phyloP scores from a whole-genome alignment of 2,113 vertebrate genomes.

The Lasiurus borealis region DNA sequence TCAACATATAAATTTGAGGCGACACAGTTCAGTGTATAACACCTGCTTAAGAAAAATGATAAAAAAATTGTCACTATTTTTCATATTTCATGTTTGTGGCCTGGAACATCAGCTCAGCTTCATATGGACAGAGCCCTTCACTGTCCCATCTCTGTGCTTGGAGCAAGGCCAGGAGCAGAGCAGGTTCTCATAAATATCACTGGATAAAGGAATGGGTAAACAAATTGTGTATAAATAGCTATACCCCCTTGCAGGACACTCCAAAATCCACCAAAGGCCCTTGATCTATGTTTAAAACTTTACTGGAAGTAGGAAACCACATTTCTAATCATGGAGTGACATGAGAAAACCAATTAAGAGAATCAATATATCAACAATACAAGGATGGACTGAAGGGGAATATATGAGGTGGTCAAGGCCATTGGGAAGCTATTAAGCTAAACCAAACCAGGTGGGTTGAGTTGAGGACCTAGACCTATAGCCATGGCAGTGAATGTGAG shows the following conservation, averaged over 20 bases:
- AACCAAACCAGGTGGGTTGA: no score
- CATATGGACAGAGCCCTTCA: accelerated
- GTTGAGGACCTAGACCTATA: neutral
- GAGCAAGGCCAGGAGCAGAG: neutral
- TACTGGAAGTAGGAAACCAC: neutral
- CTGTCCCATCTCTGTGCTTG: neutral
- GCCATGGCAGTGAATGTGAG: neutral
- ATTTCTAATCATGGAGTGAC: neutral
- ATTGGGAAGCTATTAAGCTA: accelerated
- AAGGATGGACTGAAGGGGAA: neutral
- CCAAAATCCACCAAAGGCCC: neutral
- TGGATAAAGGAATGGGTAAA: no score
- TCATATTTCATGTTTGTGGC: neutral
- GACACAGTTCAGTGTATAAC: neutral
- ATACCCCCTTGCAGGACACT: neutral
- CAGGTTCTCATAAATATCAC: accelerated
- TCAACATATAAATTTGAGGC: neutral
- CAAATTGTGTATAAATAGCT: no score
- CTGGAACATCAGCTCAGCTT: accelerated
- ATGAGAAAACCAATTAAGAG: no score
- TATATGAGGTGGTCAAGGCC: neutral
- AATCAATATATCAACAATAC: accelerated
- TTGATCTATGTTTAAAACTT: neutral
- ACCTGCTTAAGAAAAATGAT: neutral
- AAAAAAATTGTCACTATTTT: accelerated